phyloP scores from a whole-genome alignment of 2,888 invertebrate genomes.

The Acleris sparsana region DNA sequence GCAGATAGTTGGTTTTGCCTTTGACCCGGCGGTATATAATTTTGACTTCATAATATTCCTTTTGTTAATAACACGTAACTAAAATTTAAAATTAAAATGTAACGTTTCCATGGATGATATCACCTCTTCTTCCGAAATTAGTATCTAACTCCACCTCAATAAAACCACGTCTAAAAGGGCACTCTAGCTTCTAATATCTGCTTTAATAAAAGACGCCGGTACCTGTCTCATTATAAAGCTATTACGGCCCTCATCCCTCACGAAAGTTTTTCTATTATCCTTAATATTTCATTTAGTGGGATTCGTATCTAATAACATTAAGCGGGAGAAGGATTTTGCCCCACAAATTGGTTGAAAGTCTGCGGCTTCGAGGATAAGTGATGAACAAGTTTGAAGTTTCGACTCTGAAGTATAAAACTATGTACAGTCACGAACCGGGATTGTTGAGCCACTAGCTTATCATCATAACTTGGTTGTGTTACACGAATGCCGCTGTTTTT shows the following conservation, averaged over 20 bases:
- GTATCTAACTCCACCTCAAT: no score
- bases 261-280: conserved; percentile 61
- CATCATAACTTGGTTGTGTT: no score
- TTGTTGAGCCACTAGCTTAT: no score
- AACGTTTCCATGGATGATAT: neutral
- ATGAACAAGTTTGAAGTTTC: conserved; percentile 29
- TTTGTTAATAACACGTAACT: no score
- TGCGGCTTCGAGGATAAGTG: conserved; percentile 36
- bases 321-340: conserved; percentile 42
- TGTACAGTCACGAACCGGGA: no score
- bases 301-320: conserved; percentile 54
- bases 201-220: conserved; percentile 18
- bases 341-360: conserved; percentile 43
- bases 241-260: conserved; percentile 41
- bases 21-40: no score
- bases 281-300: conserved; percentile 63
- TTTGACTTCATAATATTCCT: no score
- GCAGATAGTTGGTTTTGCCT: no score
- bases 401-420: neutral
- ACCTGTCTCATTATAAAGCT: conserved; percentile 30
- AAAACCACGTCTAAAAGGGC: conserved; percentile 1
- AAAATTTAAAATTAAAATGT: neutral
- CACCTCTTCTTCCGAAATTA: neutral
- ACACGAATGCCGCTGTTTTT: no score
- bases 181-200: neutral